phyloP scores from a whole-genome alignment of 2,113 vertebrate genomes.

The Microcebus ravelobensis region DNA sequence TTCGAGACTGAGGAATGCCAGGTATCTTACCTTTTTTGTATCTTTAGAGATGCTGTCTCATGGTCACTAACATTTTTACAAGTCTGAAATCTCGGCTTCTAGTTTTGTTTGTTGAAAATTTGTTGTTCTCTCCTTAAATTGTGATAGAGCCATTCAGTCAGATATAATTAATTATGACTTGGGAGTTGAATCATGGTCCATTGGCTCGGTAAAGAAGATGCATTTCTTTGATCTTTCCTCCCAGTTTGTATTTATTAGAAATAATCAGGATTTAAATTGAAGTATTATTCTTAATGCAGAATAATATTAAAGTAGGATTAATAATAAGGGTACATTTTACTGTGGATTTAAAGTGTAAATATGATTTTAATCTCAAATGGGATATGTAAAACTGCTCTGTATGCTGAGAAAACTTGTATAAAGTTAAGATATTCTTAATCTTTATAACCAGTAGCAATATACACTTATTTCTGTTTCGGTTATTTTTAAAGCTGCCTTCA shows the following conservation, averaged over 20 bases:
- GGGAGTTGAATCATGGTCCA: not conserved
- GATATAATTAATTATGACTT: not conserved
- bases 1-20: constrained; percentile 4
- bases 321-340: not conserved
- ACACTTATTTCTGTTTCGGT: constrained; percentile 14
- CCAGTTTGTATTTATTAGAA: constrained; percentile 5
- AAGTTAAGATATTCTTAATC: constrained; percentile 39
- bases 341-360: constrained; percentile 34
- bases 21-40: not conserved
- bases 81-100: not conserved
- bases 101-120: constrained; percentile 35
- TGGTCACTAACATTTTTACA: not conserved
- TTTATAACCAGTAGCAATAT: not conserved
- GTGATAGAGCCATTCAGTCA: not conserved
- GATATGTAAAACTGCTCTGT: not conserved
- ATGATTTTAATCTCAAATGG: constrained; percentile 16
- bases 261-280: constrained; percentile 11
- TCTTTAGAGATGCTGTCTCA: not conserved
- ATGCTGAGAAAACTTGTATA: not conserved
- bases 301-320: not conserved
- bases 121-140: not conserved
- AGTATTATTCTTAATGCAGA: constrained; percentile 28
- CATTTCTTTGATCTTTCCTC: not conserved
- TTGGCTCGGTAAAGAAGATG: not conserved
- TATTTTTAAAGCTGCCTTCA: constrained; percentile 45